phyloP scores from a whole-genome alignment of 2,888 invertebrate genomes.

The Gisinianus flammeolus region DNA sequence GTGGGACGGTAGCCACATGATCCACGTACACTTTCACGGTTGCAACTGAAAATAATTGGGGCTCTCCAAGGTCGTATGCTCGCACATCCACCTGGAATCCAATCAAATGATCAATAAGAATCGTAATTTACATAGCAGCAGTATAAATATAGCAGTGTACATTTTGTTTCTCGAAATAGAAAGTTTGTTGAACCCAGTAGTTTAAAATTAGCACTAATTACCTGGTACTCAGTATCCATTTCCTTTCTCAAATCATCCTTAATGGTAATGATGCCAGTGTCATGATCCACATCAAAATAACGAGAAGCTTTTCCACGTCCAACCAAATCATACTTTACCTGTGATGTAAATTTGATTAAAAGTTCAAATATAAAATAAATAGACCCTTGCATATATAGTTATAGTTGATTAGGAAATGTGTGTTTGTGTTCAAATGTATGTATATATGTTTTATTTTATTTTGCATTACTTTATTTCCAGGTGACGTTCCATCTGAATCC shows the following conservation, averaged over 20 bases:
- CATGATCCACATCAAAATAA: slow-evolving; percentile 87
- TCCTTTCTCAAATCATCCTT: slow-evolving; percentile 85
- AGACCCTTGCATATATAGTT: too few species aligned
- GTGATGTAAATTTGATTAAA: slow-evolving; percentile 28
- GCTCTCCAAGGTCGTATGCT: slow-evolving; percentile 85
- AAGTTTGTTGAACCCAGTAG: too few species aligned
- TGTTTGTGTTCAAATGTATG: not conserved
- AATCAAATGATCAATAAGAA: not conserved
- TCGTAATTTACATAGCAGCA: not conserved
- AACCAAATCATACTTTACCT: slow-evolving; percentile 73
- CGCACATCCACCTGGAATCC: slow-evolving; percentile 79
- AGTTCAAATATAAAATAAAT: too few species aligned
- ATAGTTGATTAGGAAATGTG: too few species aligned
- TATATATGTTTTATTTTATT: not conserved
- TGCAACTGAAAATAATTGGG: slow-evolving; percentile 79
- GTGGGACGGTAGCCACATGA: slow-evolving; percentile 75
- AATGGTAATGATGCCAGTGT: slow-evolving; percentile 79
- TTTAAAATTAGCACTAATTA: too few species aligned
- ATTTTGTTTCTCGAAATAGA: too few species aligned
- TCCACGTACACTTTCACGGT: slow-evolving; percentile 83
- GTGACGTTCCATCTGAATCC: slow-evolving; percentile 79
- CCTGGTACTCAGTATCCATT: slow-evolving; percentile 84
- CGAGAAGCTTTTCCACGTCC: slow-evolving; percentile 81
- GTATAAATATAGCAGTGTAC: too few species aligned
- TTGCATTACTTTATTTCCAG: slow-evolving; percentile 74